Evolutionary conservation across 2,113 vertebrate species (phyloP).

Genomic region (Megaceryle maxima): DNA sequence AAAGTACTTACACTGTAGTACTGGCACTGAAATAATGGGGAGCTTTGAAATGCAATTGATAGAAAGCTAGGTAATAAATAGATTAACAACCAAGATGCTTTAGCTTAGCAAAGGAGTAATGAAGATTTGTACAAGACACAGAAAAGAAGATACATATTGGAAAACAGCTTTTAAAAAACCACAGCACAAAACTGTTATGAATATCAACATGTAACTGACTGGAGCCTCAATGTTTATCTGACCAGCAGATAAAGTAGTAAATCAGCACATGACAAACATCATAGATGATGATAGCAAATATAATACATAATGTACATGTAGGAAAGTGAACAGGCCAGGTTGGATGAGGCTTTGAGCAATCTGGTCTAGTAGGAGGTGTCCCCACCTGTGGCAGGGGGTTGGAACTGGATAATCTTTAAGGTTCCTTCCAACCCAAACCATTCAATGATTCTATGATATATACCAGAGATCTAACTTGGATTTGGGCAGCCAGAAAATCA

Average conservation of each 20-base stretch:
- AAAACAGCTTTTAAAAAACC: not conserved
- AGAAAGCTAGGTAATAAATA: not conserved
- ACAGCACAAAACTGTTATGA: not conserved
- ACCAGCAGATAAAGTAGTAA: not conserved
- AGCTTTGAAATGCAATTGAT: not conserved
- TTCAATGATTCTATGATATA: not conserved
- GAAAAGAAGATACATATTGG: not conserved
- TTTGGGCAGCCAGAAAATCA: not conserved
- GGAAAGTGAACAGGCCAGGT: not conserved
- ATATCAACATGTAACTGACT: not conserved
- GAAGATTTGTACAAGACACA: not conserved
- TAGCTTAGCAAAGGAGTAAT: not conserved
- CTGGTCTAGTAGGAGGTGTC: not conserved
- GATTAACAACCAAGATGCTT: not conserved
- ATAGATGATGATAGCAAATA: not conserved
- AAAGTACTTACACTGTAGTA: not conserved
- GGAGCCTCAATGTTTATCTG: not conserved
- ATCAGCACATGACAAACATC: not conserved
- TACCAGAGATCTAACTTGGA: not conserved
- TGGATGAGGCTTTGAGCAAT: not conserved
- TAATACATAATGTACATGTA: not conserved
- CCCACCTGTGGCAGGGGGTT: not conserved
- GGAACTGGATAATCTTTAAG: not conserved
- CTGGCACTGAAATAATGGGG: not conserved
- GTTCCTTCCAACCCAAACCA: not conserved